Conservation (phyloP, 2,888 invertebrate species). For the Oscheius sp. region DNA sequence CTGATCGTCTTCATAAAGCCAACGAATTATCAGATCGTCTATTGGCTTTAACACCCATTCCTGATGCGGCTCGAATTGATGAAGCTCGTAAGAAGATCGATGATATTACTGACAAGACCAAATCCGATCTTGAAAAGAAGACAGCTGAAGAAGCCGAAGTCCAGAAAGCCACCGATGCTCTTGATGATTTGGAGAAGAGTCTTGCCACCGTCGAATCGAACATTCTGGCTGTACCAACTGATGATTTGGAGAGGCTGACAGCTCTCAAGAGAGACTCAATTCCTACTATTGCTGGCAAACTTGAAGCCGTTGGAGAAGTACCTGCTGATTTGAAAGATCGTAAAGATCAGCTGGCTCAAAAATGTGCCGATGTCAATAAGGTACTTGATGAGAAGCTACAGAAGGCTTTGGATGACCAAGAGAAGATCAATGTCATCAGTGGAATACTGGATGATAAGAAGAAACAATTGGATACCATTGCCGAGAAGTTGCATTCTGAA, state of each 20-base stretch:
- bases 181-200: constrained; percentile 46
- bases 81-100: constrained; percentile 18
- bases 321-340: constrained; percentile 43
- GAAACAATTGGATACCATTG: constrained; percentile 34
- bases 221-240: constrained; percentile 35
- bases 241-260: constrained; percentile 36
- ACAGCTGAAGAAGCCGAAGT: constrained; percentile 14
- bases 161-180: constrained; percentile 41
- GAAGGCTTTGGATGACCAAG: constrained; percentile 39
- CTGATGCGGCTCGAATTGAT: constrained; percentile 16
- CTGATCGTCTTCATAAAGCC: constrained; percentile 22
- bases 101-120: constrained; percentile 37
- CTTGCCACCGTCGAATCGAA: constrained; percentile 45
- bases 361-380: constrained; percentile 38
- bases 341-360: constrained; percentile 36
- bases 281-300: constrained; percentile 32
- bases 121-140: constrained; percentile 39
- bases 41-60: constrained; percentile 2
- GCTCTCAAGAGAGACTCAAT: constrained; percentile 37
- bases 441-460: constrained; percentile 39
- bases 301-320: constrained; percentile 36
- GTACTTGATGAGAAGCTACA: constrained; percentile 42
- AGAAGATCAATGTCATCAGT: constrained; percentile 36
- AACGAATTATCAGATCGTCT: constrained; percentile 22
- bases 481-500: constrained; percentile 18